Evolutionary conservation across 2,888 invertebrate species (phyloP), one percentile per base, ranked within the genome.

Genomic region (Coelogynopora nodosa): DNA sequence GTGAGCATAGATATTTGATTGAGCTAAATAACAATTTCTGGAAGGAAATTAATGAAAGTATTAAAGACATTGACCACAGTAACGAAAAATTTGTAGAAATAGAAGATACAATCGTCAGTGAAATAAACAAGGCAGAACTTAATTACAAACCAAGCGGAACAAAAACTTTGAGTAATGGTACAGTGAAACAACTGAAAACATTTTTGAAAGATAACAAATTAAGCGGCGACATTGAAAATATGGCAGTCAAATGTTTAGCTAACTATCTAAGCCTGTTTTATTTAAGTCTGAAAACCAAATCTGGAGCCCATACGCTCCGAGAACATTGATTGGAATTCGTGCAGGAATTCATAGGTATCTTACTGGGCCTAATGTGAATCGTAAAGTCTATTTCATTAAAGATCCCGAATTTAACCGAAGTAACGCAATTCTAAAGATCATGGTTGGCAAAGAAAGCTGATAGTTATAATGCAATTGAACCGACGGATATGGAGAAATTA

Each of bases 1-100:
- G 74, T 26, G 74, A 26, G 74, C 18, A 74, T 74, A 74, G 74
- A 74, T 74, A 74, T 74, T 74, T 74, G 74, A 74, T n/a, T n/a
- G 74, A 74, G 23, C 23, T 74, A 26, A 26, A n/a, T n/a, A n/a
- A 74, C 74, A 10, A 10, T n/a, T 74, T 26, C 74, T 74, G 74
- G 74, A n/a, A n/a, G 74, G 74, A 10, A n/a, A n/a, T n/a, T n/a
- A n/a, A n/a, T n/a, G n/a, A n/a, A n/a, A n/a, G n/a, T n/a, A n/a
- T n/a, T n/a, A n/a, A n/a, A 74, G 74, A 74, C 5, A 74, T 74
- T 74, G 74, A n/a, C 23, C 5, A 74, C 23, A 74, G 5, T 13
- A 26, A 74, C 18, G 23, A 74, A n/a, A 26, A 74, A 74, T 74
- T n/a, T 74, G 18, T 26, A n/a, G 74, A 74, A 10, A 74, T 74